Evolutionary conservation across 2,888 invertebrate species (phyloP), one percentile per base, ranked within the genome.

Genomic region (Sturmia bella): DNA sequence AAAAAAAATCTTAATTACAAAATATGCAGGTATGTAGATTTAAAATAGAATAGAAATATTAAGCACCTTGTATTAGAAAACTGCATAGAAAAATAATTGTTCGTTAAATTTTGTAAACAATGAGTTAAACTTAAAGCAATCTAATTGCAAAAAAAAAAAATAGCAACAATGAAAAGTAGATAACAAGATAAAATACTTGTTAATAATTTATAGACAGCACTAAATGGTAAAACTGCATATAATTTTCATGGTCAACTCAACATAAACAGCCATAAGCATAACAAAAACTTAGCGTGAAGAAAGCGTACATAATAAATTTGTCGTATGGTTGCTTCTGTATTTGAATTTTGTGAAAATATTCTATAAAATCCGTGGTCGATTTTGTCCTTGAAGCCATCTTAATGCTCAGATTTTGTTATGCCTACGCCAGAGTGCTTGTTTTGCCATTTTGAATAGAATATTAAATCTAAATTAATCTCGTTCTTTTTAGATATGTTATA

Each of bases 401-500:
- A 77, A 68, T 12, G 27, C 27, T 39, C n/a, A 45, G n/a, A 32
- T 56, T 50, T 39, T 43, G 7, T 52, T 12, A 32, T n/a, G 32
- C 32, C 5, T 32, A 32, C 32, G 32, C 6, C 4, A 5, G 32
- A n/a, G n/a, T 32, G 32, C 5, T 32, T 7, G 32, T 32, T 6
- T 6, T 32, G 9, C 3, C 5, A 7, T 32, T 32, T 32, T 32
- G 5, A 32, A 9, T 7, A 32, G 9, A 32, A 7, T 32, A 3
- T 52, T 12, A 43, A 17, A 50, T 77, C 80, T 91, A 97, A 87
- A 98, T 98, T 85, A 98, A 94, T 85, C 97, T 92, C 54, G 97
- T 96, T 88, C 96, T 95, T 88, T 96, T 96, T 85, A 98, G 92
- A 91, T 97, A 97, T 87, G 95, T 95, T 77, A 97, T 94, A 52